phyloP scores from a whole-genome alignment of 2,797 vertebrate species.

The Anguilla anguilla region DNA sequence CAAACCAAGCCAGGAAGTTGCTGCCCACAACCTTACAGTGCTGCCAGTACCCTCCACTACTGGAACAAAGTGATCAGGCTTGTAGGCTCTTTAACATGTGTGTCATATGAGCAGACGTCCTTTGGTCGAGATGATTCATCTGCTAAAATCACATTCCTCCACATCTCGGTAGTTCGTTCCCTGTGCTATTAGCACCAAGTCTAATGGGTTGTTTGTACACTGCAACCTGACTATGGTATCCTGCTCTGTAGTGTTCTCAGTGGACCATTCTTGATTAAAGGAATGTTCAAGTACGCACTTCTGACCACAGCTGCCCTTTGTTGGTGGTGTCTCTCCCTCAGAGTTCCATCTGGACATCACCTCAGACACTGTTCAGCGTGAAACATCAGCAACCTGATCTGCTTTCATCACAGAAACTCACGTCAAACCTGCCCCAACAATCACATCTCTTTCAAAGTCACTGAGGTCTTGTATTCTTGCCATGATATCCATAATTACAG shows the following conservation, averaged over 20 bases:
- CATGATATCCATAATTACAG: not conserved
- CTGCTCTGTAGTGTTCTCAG: not conserved
- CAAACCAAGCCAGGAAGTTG: not conserved
- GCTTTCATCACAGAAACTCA: not conserved
- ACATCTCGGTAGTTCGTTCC: not conserved
- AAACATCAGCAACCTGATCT: not conserved
- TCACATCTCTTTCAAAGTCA: not conserved
- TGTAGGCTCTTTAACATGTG: not conserved
- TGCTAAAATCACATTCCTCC: not conserved
- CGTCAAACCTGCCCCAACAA: not conserved
- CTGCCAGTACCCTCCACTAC: not conserved
- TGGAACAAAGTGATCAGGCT: not conserved
- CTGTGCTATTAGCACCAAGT: not conserved
- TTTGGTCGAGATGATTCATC: not conserved
- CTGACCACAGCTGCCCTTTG: not conserved
- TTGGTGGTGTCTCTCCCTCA: not conserved
- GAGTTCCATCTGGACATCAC: not conserved
- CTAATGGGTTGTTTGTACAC: not conserved
- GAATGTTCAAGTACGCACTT: not conserved
- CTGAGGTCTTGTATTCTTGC: not conserved
- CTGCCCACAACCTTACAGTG: not conserved
- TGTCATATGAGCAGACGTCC: not conserved
- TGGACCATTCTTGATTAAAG: not conserved
- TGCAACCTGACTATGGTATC: not conserved
- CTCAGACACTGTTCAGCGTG: not conserved